A percentile compares a stretch with the other conserved stretches of the same genome.
Evolutionary conservation across 2,113 vertebrate species (phyloP).

Genomic region (Periophthalmus modestus): DNA sequence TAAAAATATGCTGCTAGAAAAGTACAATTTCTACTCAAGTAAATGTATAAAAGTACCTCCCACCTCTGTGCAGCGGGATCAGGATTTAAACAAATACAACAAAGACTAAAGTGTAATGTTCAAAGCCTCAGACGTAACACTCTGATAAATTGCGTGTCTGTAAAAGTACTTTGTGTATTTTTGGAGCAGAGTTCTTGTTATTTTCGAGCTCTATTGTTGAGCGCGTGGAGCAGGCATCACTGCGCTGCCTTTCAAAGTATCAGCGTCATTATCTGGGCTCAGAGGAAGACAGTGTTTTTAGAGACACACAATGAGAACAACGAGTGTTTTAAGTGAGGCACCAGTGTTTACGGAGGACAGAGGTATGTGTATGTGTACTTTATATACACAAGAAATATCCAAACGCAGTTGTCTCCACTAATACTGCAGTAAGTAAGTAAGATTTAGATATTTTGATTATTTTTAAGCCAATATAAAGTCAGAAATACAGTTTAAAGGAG

Average conservation of each 20-base stretch:
- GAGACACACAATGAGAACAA: slow-evolving; percentile 5
- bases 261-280: slow-evolving; percentile 80
- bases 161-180: slow-evolving; percentile 73
- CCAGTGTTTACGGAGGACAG: not conserved
- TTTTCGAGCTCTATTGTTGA: slow-evolving; percentile 59
- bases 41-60: too few relatives aligned
- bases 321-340: too few relatives aligned
- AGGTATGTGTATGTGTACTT: too few relatives aligned
- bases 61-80: not conserved
- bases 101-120: not conserved
- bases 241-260: slow-evolving; percentile 81
- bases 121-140: slow-evolving; percentile 52
- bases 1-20: too few relatives aligned
- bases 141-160: slow-evolving; percentile 13
- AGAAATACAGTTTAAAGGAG: too few relatives aligned
- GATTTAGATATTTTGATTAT: too few relatives aligned
- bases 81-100: too few relatives aligned
- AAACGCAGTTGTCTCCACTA: not conserved
- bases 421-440: too few relatives aligned
- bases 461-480: too few relatives aligned
- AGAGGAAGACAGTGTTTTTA: slow-evolving; percentile 83
- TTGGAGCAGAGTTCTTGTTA: slow-evolving; percentile 74
- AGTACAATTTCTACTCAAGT: too few relatives aligned
- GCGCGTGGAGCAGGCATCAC: slow-evolving; percentile 73
- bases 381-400: not conserved